phyloP scores from a whole-genome alignment of 2,113 vertebrate genomes.

The Panurus biarmicus region DNA sequence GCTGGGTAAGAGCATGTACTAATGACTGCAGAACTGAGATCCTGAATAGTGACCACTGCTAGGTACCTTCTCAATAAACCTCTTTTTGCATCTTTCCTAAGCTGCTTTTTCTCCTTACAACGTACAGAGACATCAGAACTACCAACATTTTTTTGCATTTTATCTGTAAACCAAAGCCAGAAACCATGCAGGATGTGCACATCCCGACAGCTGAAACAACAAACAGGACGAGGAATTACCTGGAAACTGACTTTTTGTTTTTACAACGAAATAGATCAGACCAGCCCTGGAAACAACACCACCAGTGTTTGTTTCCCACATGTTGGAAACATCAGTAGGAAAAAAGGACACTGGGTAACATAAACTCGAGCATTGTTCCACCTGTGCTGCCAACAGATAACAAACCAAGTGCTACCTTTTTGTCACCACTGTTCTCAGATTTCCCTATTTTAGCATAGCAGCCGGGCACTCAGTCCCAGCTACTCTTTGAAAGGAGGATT shows the following conservation, averaged over 20 bases:
- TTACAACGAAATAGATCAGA: not conserved
- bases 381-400: not conserved
- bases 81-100: not conserved
- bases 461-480: not conserved
- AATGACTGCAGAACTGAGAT: not conserved
- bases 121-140: not conserved
- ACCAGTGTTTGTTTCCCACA: not conserved
- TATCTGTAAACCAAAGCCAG: not conserved
- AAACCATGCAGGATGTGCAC: not conserved
- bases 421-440: not conserved
- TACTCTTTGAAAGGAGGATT: not conserved
- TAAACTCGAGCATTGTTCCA: not conserved
- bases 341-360: not conserved
- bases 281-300: not conserved
- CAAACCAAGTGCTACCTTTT: not conserved
- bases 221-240: not conserved
- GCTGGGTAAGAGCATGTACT: not conserved
- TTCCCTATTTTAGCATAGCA: not conserved
- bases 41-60: not conserved
- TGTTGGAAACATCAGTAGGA: not conserved
- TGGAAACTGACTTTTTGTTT: not conserved
- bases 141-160: not conserved
- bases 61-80: not conserved
- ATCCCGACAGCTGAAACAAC: not conserved
- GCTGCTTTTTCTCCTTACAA: not conserved